Base-by-base conservation (phyloP, 2,888 invertebrate genomes). In the Gastracanthus pulcherrimus region DNA sequence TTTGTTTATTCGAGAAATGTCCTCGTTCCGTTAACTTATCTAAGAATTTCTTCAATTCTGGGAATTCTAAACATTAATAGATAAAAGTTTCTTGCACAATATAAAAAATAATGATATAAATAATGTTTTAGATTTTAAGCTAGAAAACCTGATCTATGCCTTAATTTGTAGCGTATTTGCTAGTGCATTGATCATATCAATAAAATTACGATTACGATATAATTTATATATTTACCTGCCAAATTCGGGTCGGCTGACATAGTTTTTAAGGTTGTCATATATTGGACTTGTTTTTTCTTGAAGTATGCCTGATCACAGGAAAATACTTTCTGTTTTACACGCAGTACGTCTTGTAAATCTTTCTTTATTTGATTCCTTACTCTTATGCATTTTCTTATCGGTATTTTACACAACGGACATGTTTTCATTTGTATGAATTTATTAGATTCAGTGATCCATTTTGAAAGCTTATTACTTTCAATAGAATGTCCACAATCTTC, bases 401-500 rank as follows among this genome's bases (percentile, higher is more conserved):
- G 34, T 4, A 71, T 51, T 51, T 51, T 78, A 23, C 78, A 78
- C 3, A 5, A 13, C 11, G 78, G 78, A 29, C 78, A 78, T 0
- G 36, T 26, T 64, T 51, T 60, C 16, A 41, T 6, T 13, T n/a
- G 41, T 45, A 69, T 34, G 1, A 16, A 13, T 19, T 34, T 58
- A 31, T 51, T 58, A 34, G 36, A 26, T 36, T 77, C 4, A n/a
- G 7, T 55, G n/a, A 77, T 34, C 70, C 70, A 78, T 16, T 31
- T 26, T 16, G n/a, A 9, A 48, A 78, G 38, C 1, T 26, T 64
- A 36, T 48, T 23, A 51, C 64, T 78, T 51, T 78, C 78, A 48
- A 78, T 64, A n/a, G 64, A 71, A 45, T 78, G 78, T 0, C 16
- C n/a, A n/a, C 78, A 78, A 60, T 78, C 64, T 64, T 70, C 64